These are phyloP conservation scores for Benitochromis conjunctus DNA, from an alignment of 2,113 vertebrate species.

Conservation along the genomic window DNA sequence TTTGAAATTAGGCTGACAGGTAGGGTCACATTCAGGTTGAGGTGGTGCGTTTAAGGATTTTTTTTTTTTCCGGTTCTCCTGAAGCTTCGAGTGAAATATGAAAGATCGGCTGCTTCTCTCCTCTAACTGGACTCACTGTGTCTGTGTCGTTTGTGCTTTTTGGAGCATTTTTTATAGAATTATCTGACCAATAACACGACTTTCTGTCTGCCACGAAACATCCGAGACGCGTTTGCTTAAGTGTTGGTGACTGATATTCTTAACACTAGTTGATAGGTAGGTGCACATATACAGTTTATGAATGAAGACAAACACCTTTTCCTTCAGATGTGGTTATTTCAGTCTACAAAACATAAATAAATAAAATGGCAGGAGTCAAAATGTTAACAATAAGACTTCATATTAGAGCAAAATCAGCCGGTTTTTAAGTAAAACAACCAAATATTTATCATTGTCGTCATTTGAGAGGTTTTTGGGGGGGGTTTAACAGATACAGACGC, in stretches of 20 bases:
- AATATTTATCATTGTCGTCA: neutral
- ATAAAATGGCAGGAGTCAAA: neutral
- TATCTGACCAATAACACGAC: neutral
- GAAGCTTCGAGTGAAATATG: neutral
- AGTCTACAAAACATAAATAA: neutral
- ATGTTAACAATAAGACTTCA: neutral
- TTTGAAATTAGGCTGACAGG: no score
- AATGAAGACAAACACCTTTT: neutral
- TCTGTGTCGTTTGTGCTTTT: neutral
- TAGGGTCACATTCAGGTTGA: no score
- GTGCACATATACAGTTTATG: neutral
- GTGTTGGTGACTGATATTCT: neutral
- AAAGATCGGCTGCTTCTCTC: neutral
- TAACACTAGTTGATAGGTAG: neutral
- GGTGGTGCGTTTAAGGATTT: no score
- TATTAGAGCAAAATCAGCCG: neutral
- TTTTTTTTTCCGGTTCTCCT: neutral
- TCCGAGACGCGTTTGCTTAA: neutral
- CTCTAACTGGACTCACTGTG: neutral
- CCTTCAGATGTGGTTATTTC: neutral
- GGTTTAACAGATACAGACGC: neutral
- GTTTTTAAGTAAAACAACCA: neutral
- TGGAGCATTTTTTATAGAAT: neutral
- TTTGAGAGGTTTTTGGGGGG: rapidly evolving
- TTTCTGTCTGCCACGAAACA: neutral